Evolutionary conservation across 2,113 vertebrate genomes (phyloP).

Genomic region (Melierax canorus): DNA sequence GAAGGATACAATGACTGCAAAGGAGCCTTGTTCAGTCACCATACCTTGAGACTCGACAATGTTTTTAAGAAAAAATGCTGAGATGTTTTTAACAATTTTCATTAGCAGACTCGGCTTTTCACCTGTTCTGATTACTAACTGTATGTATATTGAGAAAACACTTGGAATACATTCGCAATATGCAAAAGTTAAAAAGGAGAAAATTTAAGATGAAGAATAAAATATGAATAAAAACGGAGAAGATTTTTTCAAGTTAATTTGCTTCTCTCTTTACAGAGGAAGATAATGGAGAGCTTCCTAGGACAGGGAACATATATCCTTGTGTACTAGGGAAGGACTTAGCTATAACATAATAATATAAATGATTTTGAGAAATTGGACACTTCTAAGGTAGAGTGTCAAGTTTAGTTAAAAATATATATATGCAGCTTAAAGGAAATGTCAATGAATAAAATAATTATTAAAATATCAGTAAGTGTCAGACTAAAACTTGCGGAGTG

Average conservation of each 20-base stretch:
- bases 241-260: background rate
- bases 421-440: background rate
- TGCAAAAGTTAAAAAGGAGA: background rate
- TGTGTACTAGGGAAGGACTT: background rate
- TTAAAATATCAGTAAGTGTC: background rate
- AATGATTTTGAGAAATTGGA: background rate
- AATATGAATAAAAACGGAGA: background rate
- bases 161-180: background rate
- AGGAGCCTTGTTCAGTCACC: background rate
- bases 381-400: background rate
- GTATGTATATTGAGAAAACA: background rate
- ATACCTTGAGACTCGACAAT: background rate
- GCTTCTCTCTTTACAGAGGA: background rate
- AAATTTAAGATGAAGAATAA: background rate
- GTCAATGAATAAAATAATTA: background rate
- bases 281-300: background rate
- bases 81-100: background rate
- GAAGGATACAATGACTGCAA: background rate
- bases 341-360: background rate
- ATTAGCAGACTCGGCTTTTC: background rate
- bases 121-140: background rate
- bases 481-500: background rate
- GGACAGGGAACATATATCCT: background rate
- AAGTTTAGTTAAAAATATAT: background rate
- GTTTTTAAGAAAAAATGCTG: background rate